Percentiles rank a stretch among this genome's conserved stretches.
phyloP scores from a whole-genome alignment of 2,797 vertebrate species.

The Microcaecilia unicolor region DNA sequence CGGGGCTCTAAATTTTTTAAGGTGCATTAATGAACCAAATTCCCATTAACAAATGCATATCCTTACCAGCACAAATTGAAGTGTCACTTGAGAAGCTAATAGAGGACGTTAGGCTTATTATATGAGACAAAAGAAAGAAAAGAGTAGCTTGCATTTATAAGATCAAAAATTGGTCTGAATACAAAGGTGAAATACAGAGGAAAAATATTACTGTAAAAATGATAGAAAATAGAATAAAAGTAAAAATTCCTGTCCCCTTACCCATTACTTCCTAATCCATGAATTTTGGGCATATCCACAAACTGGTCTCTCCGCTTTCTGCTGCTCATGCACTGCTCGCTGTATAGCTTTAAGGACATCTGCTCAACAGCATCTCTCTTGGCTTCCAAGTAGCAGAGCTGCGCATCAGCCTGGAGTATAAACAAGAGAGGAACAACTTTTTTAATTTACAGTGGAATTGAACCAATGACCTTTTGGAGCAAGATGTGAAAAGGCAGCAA shows the following conservation, averaged over 20 bases:
- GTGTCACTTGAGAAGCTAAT: too few species aligned
- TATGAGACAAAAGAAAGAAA: too few species aligned
- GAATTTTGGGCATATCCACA: conserved; percentile 69
- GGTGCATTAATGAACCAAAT: too few species aligned
- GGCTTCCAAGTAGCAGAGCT: conserved; percentile 66
- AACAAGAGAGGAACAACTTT: conserved; percentile 33
- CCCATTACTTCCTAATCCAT: conserved; percentile 72
- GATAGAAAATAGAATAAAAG: conserved; percentile 55
- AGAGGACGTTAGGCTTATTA: too few species aligned
- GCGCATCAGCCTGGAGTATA: conserved; percentile 64
- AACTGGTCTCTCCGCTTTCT: conserved; percentile 64
- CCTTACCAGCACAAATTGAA: too few species aligned
- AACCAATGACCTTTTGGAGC: conserved; percentile 11
- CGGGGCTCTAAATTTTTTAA: too few species aligned
- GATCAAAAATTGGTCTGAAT: too few species aligned
- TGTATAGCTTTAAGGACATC: conserved; percentile 80
- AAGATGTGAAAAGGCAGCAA: conserved; percentile 12
- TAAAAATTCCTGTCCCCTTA: conserved; percentile 55
- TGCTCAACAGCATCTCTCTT: conserved; percentile 81
- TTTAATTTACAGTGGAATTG: conserved; percentile 33
- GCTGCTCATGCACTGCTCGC: conserved; percentile 61
- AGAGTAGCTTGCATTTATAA: too few species aligned
- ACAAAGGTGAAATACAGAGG: too few species aligned
- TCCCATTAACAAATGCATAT: too few species aligned
- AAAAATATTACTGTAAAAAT: too few species aligned